Evolutionary conservation across 2,113 vertebrate genomes (phyloP), one percentile per base, ranked within the genome.

Genomic region (Eubucco bourcierii): DNA sequence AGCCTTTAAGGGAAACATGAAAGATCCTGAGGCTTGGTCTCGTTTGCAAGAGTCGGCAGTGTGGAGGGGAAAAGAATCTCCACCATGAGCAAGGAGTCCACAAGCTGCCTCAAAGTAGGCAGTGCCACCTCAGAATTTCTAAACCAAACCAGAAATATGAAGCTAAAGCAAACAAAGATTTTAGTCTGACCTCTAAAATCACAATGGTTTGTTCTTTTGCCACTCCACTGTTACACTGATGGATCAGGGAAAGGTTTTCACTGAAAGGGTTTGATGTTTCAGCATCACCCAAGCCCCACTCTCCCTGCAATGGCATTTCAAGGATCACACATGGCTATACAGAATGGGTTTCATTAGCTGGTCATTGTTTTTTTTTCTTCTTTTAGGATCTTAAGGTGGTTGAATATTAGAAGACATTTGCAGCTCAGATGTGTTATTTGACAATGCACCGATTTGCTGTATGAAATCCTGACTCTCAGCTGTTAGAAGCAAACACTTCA

Each of bases 131-230:
- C 60, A 58, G 21, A 88, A 56, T 70, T 87, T 93, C 61, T 91
- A 96, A 97, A 90, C 75, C 87, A 97, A 96, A 84, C 58, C 52
- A 95, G 63, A 96, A 95, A 88, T 50, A 94, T 64, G 95, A 58
- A 71, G 74, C 95, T 84, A 87, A 94, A 96, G 90, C 78, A 91
- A 89, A 84, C n/a, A 91, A n/a, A n/a, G n/a, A n/a, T n/a, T n/a
- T n/a, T n/a, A 76, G 53, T 61, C 31, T 85, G 63, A 79, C 93
- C 90, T 67, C 55, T 52, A 71, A 87, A 93, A 72, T 80, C 44
- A 29, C 58, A 60, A 53, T 24, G 0, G 25, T 29, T 56, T 61
- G n/a, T 84, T 72, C 4, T 61, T 80, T 87, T 84, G 56, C 33
- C 33, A 79, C 28, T 83, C 65, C 44, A 28, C 12, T 75, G 60